phyloP scores from a whole-genome alignment of 2,113 vertebrate species.

The Pterocles burchelli region DNA sequence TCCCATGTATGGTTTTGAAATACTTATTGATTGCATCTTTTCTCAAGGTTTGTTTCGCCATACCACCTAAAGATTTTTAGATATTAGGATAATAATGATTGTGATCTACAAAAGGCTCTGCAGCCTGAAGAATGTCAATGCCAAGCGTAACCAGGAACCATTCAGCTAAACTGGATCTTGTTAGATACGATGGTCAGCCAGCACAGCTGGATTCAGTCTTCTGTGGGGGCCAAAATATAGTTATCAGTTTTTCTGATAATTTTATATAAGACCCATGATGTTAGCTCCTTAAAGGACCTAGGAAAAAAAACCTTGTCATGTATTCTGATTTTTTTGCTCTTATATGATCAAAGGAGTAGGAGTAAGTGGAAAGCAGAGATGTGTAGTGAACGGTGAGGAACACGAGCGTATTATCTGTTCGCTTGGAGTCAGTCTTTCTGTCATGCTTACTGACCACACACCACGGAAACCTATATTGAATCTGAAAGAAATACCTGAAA shows the following conservation, averaged over 20 bases:
- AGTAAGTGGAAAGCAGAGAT: background rate
- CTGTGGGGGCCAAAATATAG: background rate
- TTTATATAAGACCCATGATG: background rate
- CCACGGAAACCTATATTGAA: background rate
- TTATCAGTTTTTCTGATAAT: background rate
- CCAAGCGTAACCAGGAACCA: background rate
- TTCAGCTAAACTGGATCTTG: background rate
- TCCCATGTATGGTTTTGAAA: background rate
- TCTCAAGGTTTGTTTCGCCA: background rate
- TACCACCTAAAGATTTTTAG: background rate
- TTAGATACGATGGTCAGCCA: background rate
- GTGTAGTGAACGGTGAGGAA: fast-evolving
- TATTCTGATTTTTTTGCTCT: background rate
- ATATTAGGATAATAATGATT: background rate
- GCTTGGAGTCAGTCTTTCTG: background rate
- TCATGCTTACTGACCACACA: background rate
- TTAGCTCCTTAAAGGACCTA: background rate
- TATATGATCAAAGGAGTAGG: background rate
- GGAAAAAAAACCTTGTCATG: background rate
- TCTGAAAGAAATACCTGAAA: background rate
- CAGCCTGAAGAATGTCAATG: background rate
- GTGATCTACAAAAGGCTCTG: background rate
- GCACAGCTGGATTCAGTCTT: background rate
- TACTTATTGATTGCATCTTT: background rate
- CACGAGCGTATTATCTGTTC: background rate